A percentile compares a stretch with the other conserved stretches of the same genome.
Conservation (phyloP, 2,113 vertebrate species). For the Oncorhynchus masou region DNA sequence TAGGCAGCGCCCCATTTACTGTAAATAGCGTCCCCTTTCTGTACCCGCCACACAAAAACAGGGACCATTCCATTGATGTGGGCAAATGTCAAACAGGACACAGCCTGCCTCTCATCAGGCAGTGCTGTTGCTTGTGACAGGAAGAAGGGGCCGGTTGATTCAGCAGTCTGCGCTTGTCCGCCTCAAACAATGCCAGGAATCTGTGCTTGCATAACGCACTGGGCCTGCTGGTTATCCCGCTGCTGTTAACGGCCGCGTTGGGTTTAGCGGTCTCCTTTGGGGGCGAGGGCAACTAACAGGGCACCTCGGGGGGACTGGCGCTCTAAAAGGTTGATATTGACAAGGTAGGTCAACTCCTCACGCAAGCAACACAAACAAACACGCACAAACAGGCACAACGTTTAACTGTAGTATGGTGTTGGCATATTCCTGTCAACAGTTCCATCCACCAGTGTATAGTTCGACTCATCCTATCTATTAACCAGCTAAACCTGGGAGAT, state of each 20-base stretch:
- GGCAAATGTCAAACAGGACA: neutral
- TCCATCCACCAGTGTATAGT: neutral
- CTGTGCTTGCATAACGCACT: conserved; percentile 48
- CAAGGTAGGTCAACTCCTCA: neutral
- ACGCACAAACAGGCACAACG: neutral
- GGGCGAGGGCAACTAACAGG: neutral
- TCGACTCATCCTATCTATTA: neutral
- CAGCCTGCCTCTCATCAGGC: neutral
- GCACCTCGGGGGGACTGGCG: neutral
- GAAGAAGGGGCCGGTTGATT: conserved; percentile 22
- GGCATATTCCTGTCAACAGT: neutral
- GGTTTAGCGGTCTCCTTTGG: neutral
- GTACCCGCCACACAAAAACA: neutral
- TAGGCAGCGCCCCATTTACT: neutral
- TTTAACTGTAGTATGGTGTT: neutral
- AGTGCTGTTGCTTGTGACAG: neutral
- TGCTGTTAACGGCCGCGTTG: neutral
- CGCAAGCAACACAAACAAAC: neutral
- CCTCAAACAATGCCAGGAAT: conserved; percentile 31
- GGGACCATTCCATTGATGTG: neutral
- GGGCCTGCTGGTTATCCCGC: neutral
- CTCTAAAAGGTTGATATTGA: neutral
- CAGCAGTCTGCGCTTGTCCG: conserved; percentile 15
- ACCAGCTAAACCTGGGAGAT: neutral
- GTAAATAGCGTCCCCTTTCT: conserved; percentile 5